phyloP scores from a whole-genome alignment of 2,888 invertebrate species.

The Parthenolecanium corni region DNA sequence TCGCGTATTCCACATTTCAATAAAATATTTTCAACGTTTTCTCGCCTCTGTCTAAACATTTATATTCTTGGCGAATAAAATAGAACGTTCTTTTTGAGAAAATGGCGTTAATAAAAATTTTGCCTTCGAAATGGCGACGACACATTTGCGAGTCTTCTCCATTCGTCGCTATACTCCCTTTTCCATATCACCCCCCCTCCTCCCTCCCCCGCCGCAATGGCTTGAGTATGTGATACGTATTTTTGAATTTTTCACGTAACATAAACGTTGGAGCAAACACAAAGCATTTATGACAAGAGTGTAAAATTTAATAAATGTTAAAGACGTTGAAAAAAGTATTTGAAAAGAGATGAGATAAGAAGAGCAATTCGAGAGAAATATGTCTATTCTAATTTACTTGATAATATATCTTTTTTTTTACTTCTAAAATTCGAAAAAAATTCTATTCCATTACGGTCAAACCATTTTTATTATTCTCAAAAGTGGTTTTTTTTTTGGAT shows the following conservation, averaged over 20 bases:
- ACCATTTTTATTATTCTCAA: not conserved
- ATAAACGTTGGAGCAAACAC: conserved; percentile 9
- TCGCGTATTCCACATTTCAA: conserved; percentile 16
- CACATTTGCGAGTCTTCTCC: not conserved
- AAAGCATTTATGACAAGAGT: conserved; percentile 10
- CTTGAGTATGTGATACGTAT: conserved; percentile 11
- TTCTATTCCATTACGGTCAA: not conserved
- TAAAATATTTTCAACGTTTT: conserved; percentile 23
- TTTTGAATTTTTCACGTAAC: conserved; percentile 4
- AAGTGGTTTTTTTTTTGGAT: too few relatives aligned
- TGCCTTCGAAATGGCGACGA: conserved; percentile 11
- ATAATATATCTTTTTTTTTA: not conserved
- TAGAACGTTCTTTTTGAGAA: conserved; percentile 20
- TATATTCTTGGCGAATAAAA: conserved; percentile 27
- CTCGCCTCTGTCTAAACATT: conserved; percentile 24
- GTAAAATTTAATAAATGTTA: conserved; percentile 19
- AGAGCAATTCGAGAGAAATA: not conserved
- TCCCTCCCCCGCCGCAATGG: too few relatives aligned
- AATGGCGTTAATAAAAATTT: conserved; percentile 28
- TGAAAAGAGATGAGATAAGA: not conserved
- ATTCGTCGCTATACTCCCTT: too few relatives aligned
- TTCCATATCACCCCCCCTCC: too few relatives aligned
- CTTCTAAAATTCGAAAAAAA: not conserved
- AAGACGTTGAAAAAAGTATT: conserved; percentile 12
- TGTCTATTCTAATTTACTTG: not conserved